These are phyloP conservation scores for Ichneumoninae sp. DNA, from an alignment of 2,888 invertebrate species.

Conservation along the genomic window DNA sequence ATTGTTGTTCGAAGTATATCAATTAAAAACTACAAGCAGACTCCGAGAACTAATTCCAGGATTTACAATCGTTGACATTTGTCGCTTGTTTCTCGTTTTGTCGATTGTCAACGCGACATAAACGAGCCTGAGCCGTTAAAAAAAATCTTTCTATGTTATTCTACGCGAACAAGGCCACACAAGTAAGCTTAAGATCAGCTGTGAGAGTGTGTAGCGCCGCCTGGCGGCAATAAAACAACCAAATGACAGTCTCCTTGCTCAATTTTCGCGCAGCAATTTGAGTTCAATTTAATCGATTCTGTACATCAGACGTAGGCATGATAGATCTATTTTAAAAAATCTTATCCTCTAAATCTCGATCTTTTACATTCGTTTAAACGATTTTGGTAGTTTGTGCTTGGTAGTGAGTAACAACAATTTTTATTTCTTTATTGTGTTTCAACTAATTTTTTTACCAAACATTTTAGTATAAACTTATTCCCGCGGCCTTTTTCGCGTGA, in stretches of 20 bases:
- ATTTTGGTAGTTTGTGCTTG: background rate
- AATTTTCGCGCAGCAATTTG: no score
- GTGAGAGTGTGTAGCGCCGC: background rate
- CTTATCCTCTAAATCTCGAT: background rate
- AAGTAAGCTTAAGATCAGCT: background rate
- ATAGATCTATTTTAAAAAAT: background rate
- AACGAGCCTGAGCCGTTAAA: background rate
- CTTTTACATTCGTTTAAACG: background rate
- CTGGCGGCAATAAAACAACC: background rate
- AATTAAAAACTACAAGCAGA: background rate
- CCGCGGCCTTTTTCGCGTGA: constrained; percentile 88
- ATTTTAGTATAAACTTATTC: constrained; percentile 32
- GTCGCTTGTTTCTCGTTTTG: background rate
- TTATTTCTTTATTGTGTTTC: constrained; percentile 32
- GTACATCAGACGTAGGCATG: no score
- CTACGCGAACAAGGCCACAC: background rate
- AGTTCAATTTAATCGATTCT: no score
- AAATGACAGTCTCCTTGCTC: background rate
- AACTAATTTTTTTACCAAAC: constrained; percentile 19
- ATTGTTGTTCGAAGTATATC: background rate
- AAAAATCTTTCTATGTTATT: background rate
- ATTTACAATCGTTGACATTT: background rate
- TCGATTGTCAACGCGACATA: background rate
- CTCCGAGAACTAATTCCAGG: background rate
- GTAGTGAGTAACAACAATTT: background rate